phyloP scores from a whole-genome alignment of 2,113 vertebrate species.

The Pangasianodon gigas region DNA sequence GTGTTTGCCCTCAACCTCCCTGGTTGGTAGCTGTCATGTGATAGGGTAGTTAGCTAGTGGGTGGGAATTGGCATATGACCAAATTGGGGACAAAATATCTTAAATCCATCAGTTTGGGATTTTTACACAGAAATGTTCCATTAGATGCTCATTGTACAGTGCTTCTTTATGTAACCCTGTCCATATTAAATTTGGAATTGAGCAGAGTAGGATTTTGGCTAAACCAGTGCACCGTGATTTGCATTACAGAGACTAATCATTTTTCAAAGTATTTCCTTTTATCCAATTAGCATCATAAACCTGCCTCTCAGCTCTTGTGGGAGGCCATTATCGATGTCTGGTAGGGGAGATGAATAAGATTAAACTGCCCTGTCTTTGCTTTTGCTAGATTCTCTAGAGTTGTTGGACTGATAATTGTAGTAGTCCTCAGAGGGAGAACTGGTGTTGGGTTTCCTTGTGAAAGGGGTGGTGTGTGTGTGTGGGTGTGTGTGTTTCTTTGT shows the following conservation, averaged over 20 bases:
- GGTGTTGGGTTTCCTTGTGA: conserved; percentile 34
- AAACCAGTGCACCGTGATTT: neutral
- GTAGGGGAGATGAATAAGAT: conserved; percentile 18
- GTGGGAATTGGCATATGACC: neutral
- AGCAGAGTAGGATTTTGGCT: neutral
- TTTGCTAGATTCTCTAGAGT: neutral
- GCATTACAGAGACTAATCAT: neutral
- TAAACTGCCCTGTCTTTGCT: conserved; percentile 18
- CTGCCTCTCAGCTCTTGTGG: neutral
- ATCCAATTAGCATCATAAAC: conserved; percentile 16
- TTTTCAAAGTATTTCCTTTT: neutral
- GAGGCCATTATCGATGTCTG: conserved; percentile 3
- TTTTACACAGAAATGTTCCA: neutral
- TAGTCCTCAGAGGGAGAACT: conserved; percentile 17
- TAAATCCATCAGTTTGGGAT: neutral
- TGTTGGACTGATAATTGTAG: conserved; percentile 25
- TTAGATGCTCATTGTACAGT: neutral
- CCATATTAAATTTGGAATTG: neutral
- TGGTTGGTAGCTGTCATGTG: neutral
- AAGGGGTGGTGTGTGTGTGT: conserved; percentile 12
- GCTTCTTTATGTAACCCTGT: neutral
- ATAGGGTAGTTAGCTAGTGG: neutral
- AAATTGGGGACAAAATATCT: neutral
- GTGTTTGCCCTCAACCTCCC: neutral
- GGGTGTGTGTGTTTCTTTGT: neutral